Evolutionary conservation across 2,888 invertebrate genomes (phyloP).

Genomic region (Blastobasis lacticolella): DNA sequence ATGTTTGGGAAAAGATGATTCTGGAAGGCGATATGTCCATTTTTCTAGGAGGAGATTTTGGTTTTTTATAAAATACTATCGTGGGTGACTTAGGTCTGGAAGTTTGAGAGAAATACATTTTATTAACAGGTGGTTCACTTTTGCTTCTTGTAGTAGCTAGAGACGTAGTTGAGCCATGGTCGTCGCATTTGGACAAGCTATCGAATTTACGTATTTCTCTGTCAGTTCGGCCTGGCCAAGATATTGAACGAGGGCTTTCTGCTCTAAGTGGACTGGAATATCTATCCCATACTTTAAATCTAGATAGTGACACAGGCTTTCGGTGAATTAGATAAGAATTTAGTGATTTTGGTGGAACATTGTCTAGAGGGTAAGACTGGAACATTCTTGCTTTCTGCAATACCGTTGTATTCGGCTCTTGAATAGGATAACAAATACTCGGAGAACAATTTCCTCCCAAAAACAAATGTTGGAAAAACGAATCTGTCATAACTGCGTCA

Average conservation of each 20-base stretch:
- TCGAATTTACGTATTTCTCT: constrained; percentile 66
- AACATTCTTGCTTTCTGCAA: constrained; percentile 81
- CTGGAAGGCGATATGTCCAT: constrained; percentile 41
- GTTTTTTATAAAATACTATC: constrained; percentile 50
- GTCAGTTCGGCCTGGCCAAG: constrained; percentile 75
- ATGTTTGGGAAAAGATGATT: constrained; percentile 46
- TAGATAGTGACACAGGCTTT: constrained; percentile 81
- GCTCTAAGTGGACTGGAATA: constrained; percentile 60
- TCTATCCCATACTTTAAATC: constrained; percentile 79
- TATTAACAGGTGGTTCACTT: constrained; percentile 77
- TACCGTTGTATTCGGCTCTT: constrained; percentile 73
- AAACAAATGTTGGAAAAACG: constrained; percentile 83
- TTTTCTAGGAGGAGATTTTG: constrained; percentile 23
- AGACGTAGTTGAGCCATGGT: constrained; percentile 62
- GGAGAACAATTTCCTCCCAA: constrained; percentile 59
- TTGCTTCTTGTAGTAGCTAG: constrained; percentile 72
- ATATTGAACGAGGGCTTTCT: constrained; percentile 74
- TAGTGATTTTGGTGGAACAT: constrained; percentile 73
- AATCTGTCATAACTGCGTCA: constrained; percentile 75
- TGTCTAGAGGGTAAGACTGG: constrained; percentile 67
- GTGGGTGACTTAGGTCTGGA: constrained; percentile 60
- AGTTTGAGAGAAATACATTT: constrained; percentile 68
- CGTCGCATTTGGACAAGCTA: constrained; percentile 52
- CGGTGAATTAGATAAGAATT: constrained; percentile 80
- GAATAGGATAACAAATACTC: constrained; percentile 27